Evolutionary conservation across 2,888 invertebrate species (phyloP).

Genomic region (Hyalella azteca): DNA sequence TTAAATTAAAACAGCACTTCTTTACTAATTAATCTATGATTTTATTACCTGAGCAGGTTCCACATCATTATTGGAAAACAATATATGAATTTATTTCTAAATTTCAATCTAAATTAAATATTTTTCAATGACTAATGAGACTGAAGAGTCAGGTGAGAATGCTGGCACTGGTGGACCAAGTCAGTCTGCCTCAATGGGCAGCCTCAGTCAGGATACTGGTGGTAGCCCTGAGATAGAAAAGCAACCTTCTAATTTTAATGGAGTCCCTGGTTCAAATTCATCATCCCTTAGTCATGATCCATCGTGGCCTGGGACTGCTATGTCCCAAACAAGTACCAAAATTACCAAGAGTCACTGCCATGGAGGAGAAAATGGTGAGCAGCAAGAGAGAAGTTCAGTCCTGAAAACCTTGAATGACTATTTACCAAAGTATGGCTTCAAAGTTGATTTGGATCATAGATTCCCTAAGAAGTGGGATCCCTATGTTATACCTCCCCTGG

Average conservation of each 20-base stretch:
- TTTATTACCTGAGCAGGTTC: too few species aligned
- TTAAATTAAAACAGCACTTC: too few species aligned
- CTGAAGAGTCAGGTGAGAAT: not conserved
- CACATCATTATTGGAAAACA: too few species aligned
- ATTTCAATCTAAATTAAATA: not conserved
- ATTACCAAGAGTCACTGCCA: too few species aligned
- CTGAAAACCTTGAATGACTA: not conserved
- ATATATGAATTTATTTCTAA: too few species aligned
- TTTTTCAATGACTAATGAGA: not conserved
- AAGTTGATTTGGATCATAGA: conserved; percentile 48
- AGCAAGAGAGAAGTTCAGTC: not conserved
- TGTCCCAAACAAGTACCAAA: too few species aligned
- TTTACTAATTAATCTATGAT: too few species aligned
- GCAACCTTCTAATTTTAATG: not conserved
- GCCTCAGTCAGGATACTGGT: not conserved
- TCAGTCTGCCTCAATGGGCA: not conserved
- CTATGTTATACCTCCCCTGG: conserved; percentile 38
- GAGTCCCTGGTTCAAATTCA: not conserved
- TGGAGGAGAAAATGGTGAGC: not conserved
- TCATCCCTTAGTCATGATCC: not conserved
- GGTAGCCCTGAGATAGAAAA: not conserved
- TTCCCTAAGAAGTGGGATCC: conserved; percentile 53
- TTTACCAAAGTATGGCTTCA: conserved; percentile 54
- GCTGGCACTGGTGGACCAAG: not conserved
- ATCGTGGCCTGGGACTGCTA: too few species aligned